Base-by-base conservation (phyloP, 2,797 vertebrate genomes). In the Synaphobranchus kaupii region DNA sequence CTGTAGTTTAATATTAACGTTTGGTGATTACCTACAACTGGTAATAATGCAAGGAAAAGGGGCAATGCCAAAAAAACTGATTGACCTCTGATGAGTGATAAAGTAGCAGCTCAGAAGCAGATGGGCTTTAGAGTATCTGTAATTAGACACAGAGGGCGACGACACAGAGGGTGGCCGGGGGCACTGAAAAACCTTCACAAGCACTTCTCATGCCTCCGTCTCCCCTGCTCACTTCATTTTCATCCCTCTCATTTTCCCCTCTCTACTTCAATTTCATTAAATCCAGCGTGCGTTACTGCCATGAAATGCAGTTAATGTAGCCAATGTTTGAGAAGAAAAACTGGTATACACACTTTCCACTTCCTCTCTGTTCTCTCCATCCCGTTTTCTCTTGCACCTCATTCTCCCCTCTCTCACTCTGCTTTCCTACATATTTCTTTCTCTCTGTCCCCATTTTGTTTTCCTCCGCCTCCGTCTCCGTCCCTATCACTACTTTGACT, bases 101-200 rank as follows among this genome's bases (percentile, higher is more conserved):
- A 63, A 68, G 68, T 73, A 28, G 68, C 68, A 73, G 68, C 68
- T 73, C 68, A 34, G 68, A 34, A 34, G 68, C 31, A 73, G 68
- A 12, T 73, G 68, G 28, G 68, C 12, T 31, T 73, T 73, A 34
- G 20, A 13, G 68, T 73, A 28, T 73, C 68, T 39, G 31, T 73
- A 34, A 39, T 39, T 34, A 73, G 68, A 34, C 31, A 73, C 31
- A 39, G 68, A 39, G 31, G 31, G n/a, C n/a, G n/a, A 25, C 25
- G 66, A 71, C 66, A 71, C n/a, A 31, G 25, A 71, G 66, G 66
- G 28, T 34, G 31, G 28, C 68, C 10, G 12, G 28, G 31, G 68
- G 31, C 31, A 34, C 12, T 34, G 20, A 34, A 39, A 39, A 28
- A 34, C 68, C 28, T 73, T 31, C 68, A 73, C 68, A 73, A 31